Base-by-base conservation (phyloP, 2,888 invertebrate species). In the Caenorhabditis zanzibari region DNA sequence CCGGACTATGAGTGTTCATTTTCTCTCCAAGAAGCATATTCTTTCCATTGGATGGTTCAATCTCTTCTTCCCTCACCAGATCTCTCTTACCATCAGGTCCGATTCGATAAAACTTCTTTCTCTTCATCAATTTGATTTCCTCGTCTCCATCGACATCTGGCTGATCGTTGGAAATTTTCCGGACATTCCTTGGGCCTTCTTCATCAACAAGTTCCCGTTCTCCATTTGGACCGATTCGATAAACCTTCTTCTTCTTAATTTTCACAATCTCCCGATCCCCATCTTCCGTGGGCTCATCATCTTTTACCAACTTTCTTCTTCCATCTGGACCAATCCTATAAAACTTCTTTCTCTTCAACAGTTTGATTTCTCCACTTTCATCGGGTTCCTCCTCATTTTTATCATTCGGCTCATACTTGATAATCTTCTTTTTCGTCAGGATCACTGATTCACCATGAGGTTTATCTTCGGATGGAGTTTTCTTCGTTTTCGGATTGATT, bases 181-280 rank as follows among this genome's bases (percentile, higher is more conserved):
- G 28, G 1, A 59, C 19, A 1, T 35, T 59, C 12, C 4, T 12
- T 22, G 35, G 58, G 16, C 24, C 61, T 0, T 49, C 47, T 35
- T 49, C 59, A 49, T 32, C 47, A n/a, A 47, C 32, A 14, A 49
- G 28, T 7, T 56, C 44, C 41, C 24, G 35, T 38, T 73, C 47
- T 58, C 75, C 75, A 64, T 64, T 44, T 3, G 64, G 56, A 16
- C 64, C 74, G 22, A 74, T 44, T 19, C 44, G 54, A 44, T 44
- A 56, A n/a, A 64, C 28, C 19, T 68, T 76, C 26, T 59, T 76
- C 44, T 68, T 73, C 9, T 24, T 52, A 16, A 73, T 32, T n/a
- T 63, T 52, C 24, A 73, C 73, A 12, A 69, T 56, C 38, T 56
- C 69, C 32, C 38, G 56, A 41, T 69, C 47, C 16, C n/a, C 47